Conservation (phyloP, 1,140 invertebrate species). For the Drosophila trapezifrons region DNA sequence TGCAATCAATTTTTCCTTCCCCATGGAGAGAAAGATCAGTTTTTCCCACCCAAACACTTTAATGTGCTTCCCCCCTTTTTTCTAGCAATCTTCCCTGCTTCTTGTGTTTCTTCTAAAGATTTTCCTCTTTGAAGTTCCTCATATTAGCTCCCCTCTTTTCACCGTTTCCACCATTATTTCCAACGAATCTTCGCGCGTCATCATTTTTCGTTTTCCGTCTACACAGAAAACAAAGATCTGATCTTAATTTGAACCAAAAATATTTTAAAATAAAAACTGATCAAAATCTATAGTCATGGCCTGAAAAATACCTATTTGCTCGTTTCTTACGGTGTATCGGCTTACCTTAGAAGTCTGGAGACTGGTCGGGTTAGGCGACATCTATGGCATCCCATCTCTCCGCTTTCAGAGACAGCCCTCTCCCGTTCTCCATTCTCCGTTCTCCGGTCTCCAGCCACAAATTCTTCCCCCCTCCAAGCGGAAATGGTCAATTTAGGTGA, state of each 20-base stretch:
- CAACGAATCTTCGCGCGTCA: conserved; percentile 21
- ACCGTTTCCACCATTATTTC: conserved; percentile 16
- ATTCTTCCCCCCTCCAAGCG: conserved; percentile 24
- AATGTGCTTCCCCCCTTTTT: neutral
- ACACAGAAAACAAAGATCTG: conserved; percentile 2
- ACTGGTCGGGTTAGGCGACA: conserved; percentile 33
- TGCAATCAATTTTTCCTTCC: neutral
- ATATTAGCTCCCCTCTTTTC: conserved; percentile 22
- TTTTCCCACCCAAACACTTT: conserved; percentile 11
- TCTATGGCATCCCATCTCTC: conserved; percentile 18
- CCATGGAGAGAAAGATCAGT: neutral
- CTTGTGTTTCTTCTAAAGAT: conserved; percentile 16
- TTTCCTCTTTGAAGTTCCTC: conserved; percentile 22
- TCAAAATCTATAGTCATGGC: too few relatives aligned
- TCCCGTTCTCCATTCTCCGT: neutral
- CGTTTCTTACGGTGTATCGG: conserved; percentile 13
- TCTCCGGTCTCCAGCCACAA: neutral
- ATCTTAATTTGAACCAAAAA: neutral
- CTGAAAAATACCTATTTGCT: too few relatives aligned
- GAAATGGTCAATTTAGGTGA: conserved; percentile 73
- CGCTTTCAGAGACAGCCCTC: neutral
- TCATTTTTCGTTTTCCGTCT: conserved; percentile 12
- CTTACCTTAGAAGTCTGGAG: conserved; percentile 15
- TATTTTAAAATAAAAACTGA: neutral
- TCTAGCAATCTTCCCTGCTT: neutral